Evolutionary conservation across 2,888 invertebrate genomes (phyloP).

Genomic region (Odontocolon sp.): DNA sequence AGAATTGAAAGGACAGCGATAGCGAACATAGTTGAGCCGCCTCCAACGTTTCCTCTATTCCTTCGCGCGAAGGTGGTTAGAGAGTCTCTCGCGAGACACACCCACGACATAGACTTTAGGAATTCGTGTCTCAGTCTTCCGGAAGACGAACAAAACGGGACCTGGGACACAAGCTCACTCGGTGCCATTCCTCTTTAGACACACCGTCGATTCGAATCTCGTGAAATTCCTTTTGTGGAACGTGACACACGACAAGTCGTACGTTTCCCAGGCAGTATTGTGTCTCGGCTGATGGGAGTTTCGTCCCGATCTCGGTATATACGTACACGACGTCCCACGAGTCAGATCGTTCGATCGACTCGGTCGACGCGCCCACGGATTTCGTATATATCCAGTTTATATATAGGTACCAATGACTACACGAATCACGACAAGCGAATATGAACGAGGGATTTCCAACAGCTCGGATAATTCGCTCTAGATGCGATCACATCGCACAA

Average conservation of each 20-base stretch:
- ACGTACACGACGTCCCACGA: background rate
- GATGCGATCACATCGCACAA: constrained; percentile 3
- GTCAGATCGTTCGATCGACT: constrained; percentile 17
- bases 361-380: background rate
- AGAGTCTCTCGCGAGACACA: background rate
- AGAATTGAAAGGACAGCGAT: background rate
- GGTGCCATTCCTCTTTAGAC: constrained; percentile 8
- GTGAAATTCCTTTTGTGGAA: constrained; percentile 40
- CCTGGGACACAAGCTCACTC: constrained; percentile 12
- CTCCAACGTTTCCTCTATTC: background rate
- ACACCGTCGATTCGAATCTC: constrained; percentile 46
- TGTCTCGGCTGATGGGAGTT: constrained; percentile 10
- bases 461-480: constrained; percentile 52
- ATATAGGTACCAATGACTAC: background rate
- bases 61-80: too few species aligned
- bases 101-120: too few species aligned
- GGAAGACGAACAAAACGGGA: constrained; percentile 3
- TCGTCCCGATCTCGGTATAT: constrained; percentile 28
- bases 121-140: too few species aligned
- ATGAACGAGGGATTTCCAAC: constrained; percentile 43
- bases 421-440: constrained; percentile 38
- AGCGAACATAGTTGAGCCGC: background rate
- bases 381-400: background rate
- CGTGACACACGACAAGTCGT: constrained; percentile 28
- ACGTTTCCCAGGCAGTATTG: constrained; percentile 35